Percentiles rank a stretch among this genome's conserved stretches.
Conservation (phyloP, 2,797 vertebrate genomes). For the Anguilla obscura region DNA sequence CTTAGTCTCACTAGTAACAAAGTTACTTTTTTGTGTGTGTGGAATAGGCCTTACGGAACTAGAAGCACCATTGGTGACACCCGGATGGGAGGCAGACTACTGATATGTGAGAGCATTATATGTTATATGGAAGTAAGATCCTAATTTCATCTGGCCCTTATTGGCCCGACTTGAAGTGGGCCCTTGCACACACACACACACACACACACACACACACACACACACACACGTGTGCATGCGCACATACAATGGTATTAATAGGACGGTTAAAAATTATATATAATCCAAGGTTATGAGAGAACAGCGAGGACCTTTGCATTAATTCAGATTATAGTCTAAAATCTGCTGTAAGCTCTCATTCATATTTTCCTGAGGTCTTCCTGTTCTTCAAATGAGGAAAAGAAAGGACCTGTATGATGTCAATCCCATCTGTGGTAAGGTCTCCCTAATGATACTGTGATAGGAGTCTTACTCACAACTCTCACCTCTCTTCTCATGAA, state of each 20-base stretch:
- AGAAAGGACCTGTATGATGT: neutral
- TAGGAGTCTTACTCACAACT: neutral
- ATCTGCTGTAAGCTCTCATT: neutral
- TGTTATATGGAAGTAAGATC: neutral
- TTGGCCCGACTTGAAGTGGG: neutral
- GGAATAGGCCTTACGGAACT: neutral
- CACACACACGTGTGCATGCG: neutral
- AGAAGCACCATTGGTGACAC: neutral
- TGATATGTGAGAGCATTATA: neutral
- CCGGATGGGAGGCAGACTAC: neutral
- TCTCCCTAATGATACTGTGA: neutral
- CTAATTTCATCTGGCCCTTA: neutral
- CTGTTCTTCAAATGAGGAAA: neutral
- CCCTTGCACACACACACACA: neutral
- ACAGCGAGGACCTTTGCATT: neutral
- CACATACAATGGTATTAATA: conserved; percentile 3
- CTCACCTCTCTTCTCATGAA: neutral
- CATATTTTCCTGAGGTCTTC: neutral
- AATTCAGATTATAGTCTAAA: neutral
- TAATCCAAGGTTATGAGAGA: neutral
- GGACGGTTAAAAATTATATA: neutral
- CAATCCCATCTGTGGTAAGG: neutral
- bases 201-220: neutral
- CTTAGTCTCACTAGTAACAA: too few species aligned
- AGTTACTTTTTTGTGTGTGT: neutral